Evolutionary conservation across 2,113 vertebrate species (phyloP), one percentile per base, ranked within the genome.

Genomic region (Trogon surrucura): DNA sequence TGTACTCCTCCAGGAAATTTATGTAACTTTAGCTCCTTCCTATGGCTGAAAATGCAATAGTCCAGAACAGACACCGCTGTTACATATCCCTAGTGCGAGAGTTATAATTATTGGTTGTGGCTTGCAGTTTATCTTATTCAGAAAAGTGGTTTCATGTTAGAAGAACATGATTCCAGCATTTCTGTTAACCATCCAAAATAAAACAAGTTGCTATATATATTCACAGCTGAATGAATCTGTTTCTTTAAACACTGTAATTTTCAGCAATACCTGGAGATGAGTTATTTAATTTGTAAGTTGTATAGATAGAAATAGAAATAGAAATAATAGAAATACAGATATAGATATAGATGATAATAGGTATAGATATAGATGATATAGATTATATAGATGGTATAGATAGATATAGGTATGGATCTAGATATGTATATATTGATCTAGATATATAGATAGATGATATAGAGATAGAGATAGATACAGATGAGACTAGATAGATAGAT

Each of bases 21-120:
- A 65, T 94, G 93, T 91, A 83, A 73, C 96, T 91, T 92, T 94
- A 93, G 94, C 96, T 95, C 96, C 96, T 96, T 97, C 94, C 74
- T 75, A 95, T 89, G 95, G 93, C 44, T 96, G 86, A 83, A 97
- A 97, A 95, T 75, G 91, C 88, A 96, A 67, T 91, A 67, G 67
- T 60, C 74, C 79, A 17, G 89, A 80, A 4, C 30, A 91, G 77
- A 81, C 47, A 60, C 10, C 17, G 27, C 12, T 2, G 6, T 70
- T 88, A 30, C 44, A 45, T 56, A 79, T n/a, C 34, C 53, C 58
- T 66, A 38, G n/a, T 26, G 47, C 75, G 75, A 89, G 29, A 79
- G 34, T 16, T 65, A 30, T 61, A 91, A 92, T 85, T 92, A 83
- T 23, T 87, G 64, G 70, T 95, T 94, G 50, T 86, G 79, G 15